Base-by-base conservation (phyloP, 2,113 vertebrate genomes). In the Aramus guarauna region DNA sequence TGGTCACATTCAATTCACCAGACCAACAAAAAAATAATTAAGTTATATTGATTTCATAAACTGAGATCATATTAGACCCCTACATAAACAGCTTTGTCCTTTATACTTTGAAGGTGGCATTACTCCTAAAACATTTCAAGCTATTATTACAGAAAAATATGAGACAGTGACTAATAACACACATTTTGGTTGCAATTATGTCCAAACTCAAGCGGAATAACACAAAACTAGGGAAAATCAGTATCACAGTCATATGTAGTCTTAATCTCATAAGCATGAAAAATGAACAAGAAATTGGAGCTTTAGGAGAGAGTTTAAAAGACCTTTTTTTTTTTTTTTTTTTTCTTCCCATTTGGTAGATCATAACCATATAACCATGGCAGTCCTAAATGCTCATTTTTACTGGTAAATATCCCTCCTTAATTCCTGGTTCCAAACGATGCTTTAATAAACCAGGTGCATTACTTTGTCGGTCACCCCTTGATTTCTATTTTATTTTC, bases 121-220 rank as follows among this genome's bases (percentile, higher is more conserved):
- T 82, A 75, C 11, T 77, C n/a, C 43, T 82, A 79, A 79, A 95
- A 74, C 7, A 43, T 73, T 82, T 85, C 50, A 73, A 92, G 41
- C 26, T 85, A 45, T 80, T 89, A 64, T 78, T 91, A 64, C 18
- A 78, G 22, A 41, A 53, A 78, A 82, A 83, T 41, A 88, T 9
- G 45, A 91, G 79, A 71, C 60, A 84, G 52, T 68, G 82, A 81
- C 53, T 87, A 88, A 90, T 79, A 52, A 22, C 39, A 69, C 55
- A 45, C 10, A 88, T 86, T 94, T 93, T 79, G 34, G 4, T 92
- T 93, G 34, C 43, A 93, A 77, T 96, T 92, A 71, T 58, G n/a
- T 69, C 27, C 34, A 94, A 56, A 85, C 11, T 66, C 23, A 85
- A 89, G 53, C 5, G 45, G 39, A 94, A 79, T 66, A 91, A 73